These are phyloP conservation scores for Zenarchopterus dispar DNA, from an alignment of 2,797 vertebrate species.

Conservation along the genomic window DNA sequence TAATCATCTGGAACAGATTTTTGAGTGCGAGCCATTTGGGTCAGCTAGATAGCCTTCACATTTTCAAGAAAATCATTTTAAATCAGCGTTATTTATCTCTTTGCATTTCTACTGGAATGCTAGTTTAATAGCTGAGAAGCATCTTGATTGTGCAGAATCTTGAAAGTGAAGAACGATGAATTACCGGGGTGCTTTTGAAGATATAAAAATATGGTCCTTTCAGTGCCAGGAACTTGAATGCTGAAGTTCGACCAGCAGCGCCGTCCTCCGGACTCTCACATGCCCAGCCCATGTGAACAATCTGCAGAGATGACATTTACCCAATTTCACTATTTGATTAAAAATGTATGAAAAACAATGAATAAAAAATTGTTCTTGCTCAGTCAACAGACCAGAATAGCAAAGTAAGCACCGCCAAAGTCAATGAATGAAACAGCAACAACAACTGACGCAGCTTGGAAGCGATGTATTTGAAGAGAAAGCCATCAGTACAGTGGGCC, in stretches of 20 bases:
- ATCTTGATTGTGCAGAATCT: not conserved
- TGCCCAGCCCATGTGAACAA: conserved; percentile 94
- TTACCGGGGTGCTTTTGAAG: conserved; percentile 91
- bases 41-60: not conserved
- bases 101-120: not conserved
- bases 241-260: conserved; percentile 73
- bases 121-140: not conserved
- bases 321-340: not conserved
- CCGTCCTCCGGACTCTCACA: conserved; percentile 84
- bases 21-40: not conserved
- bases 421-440: conserved; percentile 12
- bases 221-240: conserved; percentile 90
- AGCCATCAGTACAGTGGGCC: not conserved
- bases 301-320: conserved; percentile 77
- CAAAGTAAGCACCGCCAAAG: conserved; percentile 1
- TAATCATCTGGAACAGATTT: conserved; percentile 6
- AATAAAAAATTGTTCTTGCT: not conserved
- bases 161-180: conserved; percentile 6
- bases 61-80: conserved; percentile 1
- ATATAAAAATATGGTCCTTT: conserved; percentile 89
- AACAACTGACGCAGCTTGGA: conserved; percentile 3
- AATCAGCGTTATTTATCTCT: not conserved
- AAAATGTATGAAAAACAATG: not conserved
- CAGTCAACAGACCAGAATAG: not conserved
- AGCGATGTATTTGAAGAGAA: not conserved